Percentiles rank a stretch among this genome's conserved stretches.
Evolutionary conservation across 92 coral and sea anemone genomes (phyloP).

Genomic region (Metridium senile): DNA sequence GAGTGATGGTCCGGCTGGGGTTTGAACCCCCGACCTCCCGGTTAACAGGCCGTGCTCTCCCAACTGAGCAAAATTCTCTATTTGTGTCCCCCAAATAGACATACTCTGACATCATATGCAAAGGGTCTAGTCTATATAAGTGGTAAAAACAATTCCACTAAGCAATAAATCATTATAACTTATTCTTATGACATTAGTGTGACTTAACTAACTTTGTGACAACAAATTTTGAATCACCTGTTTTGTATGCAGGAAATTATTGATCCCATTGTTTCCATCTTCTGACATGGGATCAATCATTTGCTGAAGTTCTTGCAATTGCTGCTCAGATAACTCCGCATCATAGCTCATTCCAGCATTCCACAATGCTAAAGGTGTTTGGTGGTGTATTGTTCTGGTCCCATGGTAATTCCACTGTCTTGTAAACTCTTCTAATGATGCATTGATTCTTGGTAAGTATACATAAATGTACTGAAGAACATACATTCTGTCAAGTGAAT

Average conservation of each 20-base stretch:
- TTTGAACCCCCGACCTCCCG: no score
- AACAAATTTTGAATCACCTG: slow-evolving; percentile 19
- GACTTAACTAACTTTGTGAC: background rate
- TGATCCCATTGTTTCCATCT: slow-evolving; percentile 62
- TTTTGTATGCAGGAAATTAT: slow-evolving; percentile 45
- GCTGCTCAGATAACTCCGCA: slow-evolving; percentile 48
- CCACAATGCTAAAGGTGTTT: slow-evolving; percentile 60
- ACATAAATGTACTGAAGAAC: slow-evolving; percentile 42
- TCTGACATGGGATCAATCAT: slow-evolving; percentile 51
- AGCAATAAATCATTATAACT: no score
- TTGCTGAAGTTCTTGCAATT: slow-evolving; percentile 41
- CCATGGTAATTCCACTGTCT: slow-evolving; percentile 70
- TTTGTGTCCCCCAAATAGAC: no score
- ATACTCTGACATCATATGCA: no score
- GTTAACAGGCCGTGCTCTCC: no score
- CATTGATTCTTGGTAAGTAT: slow-evolving; percentile 50
- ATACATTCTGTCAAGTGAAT: slow-evolving; percentile 28
- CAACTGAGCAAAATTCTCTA: no score
- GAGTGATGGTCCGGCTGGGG: no score
- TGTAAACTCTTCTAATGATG: slow-evolving; percentile 52
- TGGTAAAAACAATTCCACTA: no score
- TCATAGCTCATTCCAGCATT: slow-evolving; percentile 41
- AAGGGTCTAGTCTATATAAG: no score
- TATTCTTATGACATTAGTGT: background rate
- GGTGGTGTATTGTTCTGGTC: slow-evolving; percentile 44